A percentile compares a stretch with the other conserved stretches of the same genome.
phyloP scores from a whole-genome alignment of 1,140 invertebrate genomes.

The Wasmannia auropunctata region DNA sequence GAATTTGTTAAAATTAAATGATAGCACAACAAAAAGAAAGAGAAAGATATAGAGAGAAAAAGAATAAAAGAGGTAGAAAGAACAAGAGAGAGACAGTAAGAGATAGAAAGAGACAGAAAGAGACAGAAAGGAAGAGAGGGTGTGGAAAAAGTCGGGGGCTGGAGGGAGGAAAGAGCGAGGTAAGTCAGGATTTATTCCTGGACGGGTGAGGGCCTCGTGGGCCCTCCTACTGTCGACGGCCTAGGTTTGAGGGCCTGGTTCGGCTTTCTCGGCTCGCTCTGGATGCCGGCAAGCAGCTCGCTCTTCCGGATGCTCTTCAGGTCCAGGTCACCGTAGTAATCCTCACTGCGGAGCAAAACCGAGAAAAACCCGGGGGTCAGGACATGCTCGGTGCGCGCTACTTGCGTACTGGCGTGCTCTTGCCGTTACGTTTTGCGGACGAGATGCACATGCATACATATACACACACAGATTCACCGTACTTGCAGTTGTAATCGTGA shows the following conservation, averaged over 20 bases:
- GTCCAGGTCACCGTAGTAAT: conserved; percentile 98
- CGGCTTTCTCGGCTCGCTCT: conserved; percentile 85
- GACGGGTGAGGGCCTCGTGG: conserved; percentile 76
- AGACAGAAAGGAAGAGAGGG: neutral
- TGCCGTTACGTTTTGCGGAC: conserved; percentile 58
- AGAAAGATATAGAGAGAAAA: neutral
- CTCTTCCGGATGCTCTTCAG: conserved; percentile 97
- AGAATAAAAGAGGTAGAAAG: neutral
- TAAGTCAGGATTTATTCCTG: conserved; percentile 74
- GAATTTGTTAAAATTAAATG: conserved; percentile 21
- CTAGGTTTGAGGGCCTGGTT: conserved; percentile 82
- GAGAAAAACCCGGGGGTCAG: conserved; percentile 71
- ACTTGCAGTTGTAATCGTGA: conserved; percentile 14
- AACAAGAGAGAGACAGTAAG: neutral
- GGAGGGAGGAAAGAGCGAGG: conserved; percentile 33
- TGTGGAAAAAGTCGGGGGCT: neutral
- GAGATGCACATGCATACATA: conserved; percentile 31
- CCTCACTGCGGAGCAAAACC: conserved; percentile 90
- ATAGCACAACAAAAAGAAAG: neutral
- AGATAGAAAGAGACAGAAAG: neutral
- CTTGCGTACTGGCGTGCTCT: conserved; percentile 48
- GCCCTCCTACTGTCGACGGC: conserved; percentile 85
- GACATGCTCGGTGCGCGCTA: conserved; percentile 67
- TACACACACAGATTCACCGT: neutral
- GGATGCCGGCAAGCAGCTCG: conserved; percentile 92